phyloP scores from a whole-genome alignment of 2,113 vertebrate species.

The Notothenia coriiceps region DNA sequence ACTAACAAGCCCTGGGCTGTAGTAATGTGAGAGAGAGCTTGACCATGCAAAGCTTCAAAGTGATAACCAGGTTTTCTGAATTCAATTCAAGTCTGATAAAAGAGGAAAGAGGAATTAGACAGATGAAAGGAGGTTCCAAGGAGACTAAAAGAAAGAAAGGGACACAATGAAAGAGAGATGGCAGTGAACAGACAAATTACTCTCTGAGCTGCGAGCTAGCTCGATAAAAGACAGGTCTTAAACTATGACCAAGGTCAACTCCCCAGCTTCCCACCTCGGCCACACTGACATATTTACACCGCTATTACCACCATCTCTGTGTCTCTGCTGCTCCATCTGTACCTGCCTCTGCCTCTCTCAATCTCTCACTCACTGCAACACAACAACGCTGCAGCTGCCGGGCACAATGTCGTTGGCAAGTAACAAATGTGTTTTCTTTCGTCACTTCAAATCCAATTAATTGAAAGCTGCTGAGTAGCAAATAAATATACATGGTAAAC shows the following conservation, averaged over 20 bases:
- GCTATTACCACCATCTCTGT: slow-evolving; percentile 37
- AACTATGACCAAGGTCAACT: slow-evolving; percentile 81
- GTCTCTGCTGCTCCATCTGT: slow-evolving; percentile 38
- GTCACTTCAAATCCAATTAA: not conserved
- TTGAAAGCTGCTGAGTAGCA: not conserved
- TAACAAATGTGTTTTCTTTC: slow-evolving; percentile 13
- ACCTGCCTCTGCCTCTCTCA: slow-evolving; percentile 13
- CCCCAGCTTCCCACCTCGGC: slow-evolving; percentile 51
- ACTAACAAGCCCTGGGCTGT: slow-evolving; percentile 46
- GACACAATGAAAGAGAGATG: slow-evolving; percentile 12
- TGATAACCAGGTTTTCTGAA: slow-evolving; percentile 53
- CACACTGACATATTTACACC: slow-evolving; percentile 76
- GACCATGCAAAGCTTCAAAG: slow-evolving; percentile 51
- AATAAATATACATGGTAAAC: not conserved
- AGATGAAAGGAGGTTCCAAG: slow-evolving; percentile 31
- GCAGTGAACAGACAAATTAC: slow-evolving; percentile 65
- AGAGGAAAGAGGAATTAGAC: slow-evolving; percentile 32
- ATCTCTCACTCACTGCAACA: slow-evolving; percentile 33
- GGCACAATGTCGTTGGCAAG: not conserved
- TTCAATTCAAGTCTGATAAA: slow-evolving; percentile 40
- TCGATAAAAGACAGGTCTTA: slow-evolving; percentile 76
- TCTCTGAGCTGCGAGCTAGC: slow-evolving; percentile 49
- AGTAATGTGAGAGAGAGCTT: slow-evolving; percentile 32
- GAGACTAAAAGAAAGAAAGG: slow-evolving; percentile 27
- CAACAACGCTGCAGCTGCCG: slow-evolving; percentile 27